phyloP scores from a whole-genome alignment of 2,888 invertebrate species.

The Synanthedon formicaeformis region DNA sequence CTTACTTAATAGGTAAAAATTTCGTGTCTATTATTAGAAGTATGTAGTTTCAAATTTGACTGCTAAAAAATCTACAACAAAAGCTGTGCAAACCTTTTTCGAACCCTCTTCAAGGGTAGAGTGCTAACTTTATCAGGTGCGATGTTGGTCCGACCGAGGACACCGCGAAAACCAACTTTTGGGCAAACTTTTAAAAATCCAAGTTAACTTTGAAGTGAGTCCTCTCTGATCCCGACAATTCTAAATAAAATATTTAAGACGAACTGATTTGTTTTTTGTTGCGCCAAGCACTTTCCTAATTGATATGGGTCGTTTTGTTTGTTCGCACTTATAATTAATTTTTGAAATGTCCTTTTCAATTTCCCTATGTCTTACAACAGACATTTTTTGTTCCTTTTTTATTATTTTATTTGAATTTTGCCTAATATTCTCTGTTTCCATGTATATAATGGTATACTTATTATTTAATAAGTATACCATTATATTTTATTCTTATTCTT shows the following conservation, averaged over 20 bases:
- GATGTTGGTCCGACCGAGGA: conserved; percentile 41
- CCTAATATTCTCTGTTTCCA: too few species aligned
- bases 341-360: too few species aligned
- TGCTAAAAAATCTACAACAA: conserved; percentile 5
- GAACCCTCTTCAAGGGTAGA: conserved; percentile 63
- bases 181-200: conserved; percentile 64
- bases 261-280: conserved; percentile 42
- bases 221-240: conserved; percentile 17
- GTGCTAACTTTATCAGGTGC: conserved; percentile 63
- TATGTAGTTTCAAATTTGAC: too few species aligned
- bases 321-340: too few species aligned
- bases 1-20: too few species aligned
- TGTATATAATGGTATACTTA: too few species aligned
- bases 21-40: too few species aligned
- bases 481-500: too few species aligned
- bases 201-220: conserved; percentile 53
- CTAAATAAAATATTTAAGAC: conserved; percentile 59
- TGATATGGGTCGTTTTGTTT: conserved; percentile 48
- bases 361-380: too few species aligned
- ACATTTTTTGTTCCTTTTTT: too few species aligned
- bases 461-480: too few species aligned
- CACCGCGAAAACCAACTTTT: conserved; percentile 45
- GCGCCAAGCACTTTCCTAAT: conserved; percentile 42
- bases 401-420: too few species aligned
- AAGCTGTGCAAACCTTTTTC: conserved; percentile 25